Evolutionary conservation across 2,888 invertebrate genomes (phyloP), one percentile per base, ranked within the genome.

Genomic region (Lordiphosa andalusiaca): DNA sequence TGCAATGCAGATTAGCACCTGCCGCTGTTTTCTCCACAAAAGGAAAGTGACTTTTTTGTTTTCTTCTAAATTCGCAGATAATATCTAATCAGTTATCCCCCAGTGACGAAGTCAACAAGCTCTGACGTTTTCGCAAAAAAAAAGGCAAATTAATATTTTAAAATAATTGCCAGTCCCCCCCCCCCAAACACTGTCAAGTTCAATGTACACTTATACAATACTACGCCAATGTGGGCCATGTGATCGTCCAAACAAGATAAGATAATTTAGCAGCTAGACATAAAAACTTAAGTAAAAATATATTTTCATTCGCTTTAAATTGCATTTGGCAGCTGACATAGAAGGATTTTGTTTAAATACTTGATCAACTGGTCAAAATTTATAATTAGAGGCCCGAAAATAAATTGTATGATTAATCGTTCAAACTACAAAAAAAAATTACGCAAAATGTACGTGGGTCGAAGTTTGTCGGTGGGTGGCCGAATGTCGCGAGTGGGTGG

Each of bases 181-280:
- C n/a, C n/a, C n/a, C 3, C 7, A n/a, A 37, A 1, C 53, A 35
- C 21, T 30, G 59, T 46, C 63, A 66, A 78, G 80, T 67, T 72
- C 58, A 66, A 50, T 46, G 59, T 39, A 7, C 30, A 19, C 6
- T 35, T 33, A 41, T 19, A 47, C 39, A 53, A 13, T 10, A 19
- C 7, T 10, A 21, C 16, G 23, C 12, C 55, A 16, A 44, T 53
- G 2, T 41, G 12, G 33, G 36, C 36, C 58, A 59, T 66, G 67
- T 73, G 61, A 71, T 67, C 70, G 16, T 53, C 58, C 23, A 25
- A 42, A 23, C 38, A 0, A 23, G 64, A 64, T 64, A 52, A 64
- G 64, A 65, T 65, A 56, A 52, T 35, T 47, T 50, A 46, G 10
- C 35, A 16, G 6, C 9, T 48, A 35, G 21, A 21, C 21, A 38